phyloP scores from a whole-genome alignment of 2,888 invertebrate species.

The Boloria selene region DNA sequence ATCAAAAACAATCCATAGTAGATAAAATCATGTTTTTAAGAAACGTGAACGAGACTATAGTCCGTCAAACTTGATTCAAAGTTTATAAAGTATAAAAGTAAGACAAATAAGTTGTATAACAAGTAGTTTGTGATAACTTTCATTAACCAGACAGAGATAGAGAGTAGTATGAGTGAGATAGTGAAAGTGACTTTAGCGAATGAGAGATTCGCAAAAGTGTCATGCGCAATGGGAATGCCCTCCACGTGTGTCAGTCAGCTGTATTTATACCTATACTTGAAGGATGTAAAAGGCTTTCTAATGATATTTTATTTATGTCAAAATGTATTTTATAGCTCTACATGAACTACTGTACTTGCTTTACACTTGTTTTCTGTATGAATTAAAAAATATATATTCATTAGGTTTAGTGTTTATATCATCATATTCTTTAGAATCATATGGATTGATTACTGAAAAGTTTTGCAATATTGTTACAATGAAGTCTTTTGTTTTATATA shows the following conservation, averaged over 20 bases:
- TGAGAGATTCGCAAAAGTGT: slow-evolving; percentile 36
- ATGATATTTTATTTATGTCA: not conserved
- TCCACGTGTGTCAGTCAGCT: slow-evolving; percentile 47
- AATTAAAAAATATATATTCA: too few relatives aligned
- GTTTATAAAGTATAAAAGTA: slow-evolving; percentile 6
- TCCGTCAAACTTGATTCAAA: slow-evolving; percentile 17
- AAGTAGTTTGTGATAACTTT: slow-evolving; percentile 14
- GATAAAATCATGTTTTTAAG: not conserved
- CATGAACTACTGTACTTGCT: not conserved
- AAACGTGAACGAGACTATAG: slow-evolving; percentile 8
- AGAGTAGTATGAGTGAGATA: slow-evolving; percentile 7
- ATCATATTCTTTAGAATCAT: too few relatives aligned
- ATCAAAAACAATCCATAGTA: slow-evolving; percentile 2
- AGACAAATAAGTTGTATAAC: slow-evolving; percentile 16
- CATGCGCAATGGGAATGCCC: slow-evolving; percentile 67
- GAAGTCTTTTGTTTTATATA: too few relatives aligned
- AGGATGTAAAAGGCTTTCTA: not conserved
- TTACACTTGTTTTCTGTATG: too few relatives aligned
- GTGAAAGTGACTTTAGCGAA: not conserved
- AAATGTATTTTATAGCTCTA: not conserved
- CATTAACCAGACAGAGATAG: not conserved
- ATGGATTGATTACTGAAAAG: too few relatives aligned
- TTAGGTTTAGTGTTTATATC: too few relatives aligned
- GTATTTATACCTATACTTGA: slow-evolving; percentile 30
- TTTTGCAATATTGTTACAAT: too few relatives aligned